Conservation (phyloP, 2,888 invertebrate genomes). For the Dryococelus australis region DNA sequence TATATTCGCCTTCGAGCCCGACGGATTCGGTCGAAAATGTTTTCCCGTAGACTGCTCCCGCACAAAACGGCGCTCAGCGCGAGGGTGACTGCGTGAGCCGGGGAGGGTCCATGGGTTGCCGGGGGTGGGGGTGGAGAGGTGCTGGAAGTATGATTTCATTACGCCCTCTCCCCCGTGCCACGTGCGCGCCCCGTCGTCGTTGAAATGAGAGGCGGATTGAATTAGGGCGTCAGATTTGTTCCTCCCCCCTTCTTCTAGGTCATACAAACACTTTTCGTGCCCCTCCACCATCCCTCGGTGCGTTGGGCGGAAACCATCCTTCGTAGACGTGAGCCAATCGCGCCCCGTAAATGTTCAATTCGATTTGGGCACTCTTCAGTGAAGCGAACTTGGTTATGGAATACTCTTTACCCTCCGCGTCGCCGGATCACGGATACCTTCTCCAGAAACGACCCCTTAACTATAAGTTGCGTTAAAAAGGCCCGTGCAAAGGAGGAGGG, state of each 20-base stretch:
- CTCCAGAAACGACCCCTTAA: background rate
- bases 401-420: background rate
- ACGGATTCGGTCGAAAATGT: background rate
- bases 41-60: background rate
- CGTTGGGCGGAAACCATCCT: background rate
- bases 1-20: background rate
- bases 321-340: too few relatives aligned
- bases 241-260: background rate
- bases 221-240: background rate
- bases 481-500: too few relatives aligned
- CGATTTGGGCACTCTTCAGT: background rate
- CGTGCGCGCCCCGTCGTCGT: background rate
- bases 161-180: background rate
- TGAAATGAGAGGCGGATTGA: conserved; percentile 16
- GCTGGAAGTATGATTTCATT: conserved; percentile 3
- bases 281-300: background rate
- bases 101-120: too few relatives aligned
- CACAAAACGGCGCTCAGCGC: too few relatives aligned
- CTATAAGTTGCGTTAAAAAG: too few relatives aligned
- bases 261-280: background rate
- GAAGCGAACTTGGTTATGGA: background rate
- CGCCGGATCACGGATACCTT: background rate
- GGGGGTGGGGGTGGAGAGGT: background rate
- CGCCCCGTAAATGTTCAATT: background rate
- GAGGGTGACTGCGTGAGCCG: too few relatives aligned